Percentiles rank a stretch among this genome's conserved stretches.
Evolutionary conservation across 2,113 vertebrate genomes (phyloP).

Genomic region (Tricholaema leucomelas): DNA sequence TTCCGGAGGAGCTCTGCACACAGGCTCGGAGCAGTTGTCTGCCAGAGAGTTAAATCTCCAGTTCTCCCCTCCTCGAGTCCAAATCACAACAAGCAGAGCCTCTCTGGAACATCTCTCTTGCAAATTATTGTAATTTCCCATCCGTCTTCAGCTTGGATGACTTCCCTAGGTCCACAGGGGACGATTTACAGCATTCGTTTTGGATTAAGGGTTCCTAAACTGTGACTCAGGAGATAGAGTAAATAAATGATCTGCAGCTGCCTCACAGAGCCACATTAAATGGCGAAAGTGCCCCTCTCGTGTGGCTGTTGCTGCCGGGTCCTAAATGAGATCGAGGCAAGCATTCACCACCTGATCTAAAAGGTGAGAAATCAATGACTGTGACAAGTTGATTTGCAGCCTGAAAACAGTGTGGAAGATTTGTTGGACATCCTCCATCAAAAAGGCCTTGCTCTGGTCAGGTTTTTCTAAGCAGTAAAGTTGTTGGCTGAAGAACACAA

Average conservation of each 20-base stretch:
- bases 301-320: not conserved
- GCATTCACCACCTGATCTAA: not conserved
- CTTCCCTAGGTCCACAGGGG: not conserved
- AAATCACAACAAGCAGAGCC: not conserved
- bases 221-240: slow-evolving; percentile 30
- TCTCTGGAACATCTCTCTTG: slow-evolving; percentile 16
- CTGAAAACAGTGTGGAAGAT: not conserved
- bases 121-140: slow-evolving; percentile 50
- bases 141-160: slow-evolving; percentile 13
- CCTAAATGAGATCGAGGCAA: not conserved
- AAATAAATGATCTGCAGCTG: slow-evolving; percentile 49
- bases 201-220: slow-evolving; percentile 45
- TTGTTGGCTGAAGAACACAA: not conserved
- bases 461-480: not conserved
- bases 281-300: not conserved
- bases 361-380: not conserved
- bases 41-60: not conserved
- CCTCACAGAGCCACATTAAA: not conserved
- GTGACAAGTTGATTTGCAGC: not conserved
- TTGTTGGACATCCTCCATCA: not conserved
- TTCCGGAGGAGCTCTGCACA: not conserved
- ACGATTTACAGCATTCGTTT: slow-evolving; percentile 4
- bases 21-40: not conserved
- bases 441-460: not conserved
- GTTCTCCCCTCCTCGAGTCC: not conserved